Base-by-base conservation (phyloP, 2,888 invertebrate genomes). In the Dusona sp. region DNA sequence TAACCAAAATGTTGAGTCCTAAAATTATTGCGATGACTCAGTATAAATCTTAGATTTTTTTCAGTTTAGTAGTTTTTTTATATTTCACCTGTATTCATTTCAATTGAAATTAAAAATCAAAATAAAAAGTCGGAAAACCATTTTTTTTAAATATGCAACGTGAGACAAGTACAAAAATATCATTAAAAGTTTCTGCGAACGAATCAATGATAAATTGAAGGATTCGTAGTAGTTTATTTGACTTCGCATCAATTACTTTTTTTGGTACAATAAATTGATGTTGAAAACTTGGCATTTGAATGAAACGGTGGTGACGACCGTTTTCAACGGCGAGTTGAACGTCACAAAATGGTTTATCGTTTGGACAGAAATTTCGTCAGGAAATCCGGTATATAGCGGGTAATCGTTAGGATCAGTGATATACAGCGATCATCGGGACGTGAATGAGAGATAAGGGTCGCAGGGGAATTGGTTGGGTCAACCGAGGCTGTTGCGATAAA, bases 401-500 rank as follows among this genome's bases (percentile, higher is more conserved):
- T 29, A 64, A 64, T 72, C 80, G 38, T 72, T 79, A 61, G 25
- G 61, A 45, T 77, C 77, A 54, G 68, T 68, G 68, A 68, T 68
- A 11, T 51, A 54, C 36, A 48, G 38, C 64, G 80, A 65, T 80
- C 68, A 74, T 75, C 79, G 85, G 75, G 79, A 75, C 54, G 54
- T n/a, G 77, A 73, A 72, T 72, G 64, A 36, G 54, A 51, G 68
- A 83, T 79, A 78, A 70, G 51, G 51, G 80, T 64, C 67, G 19
- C 29, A 68, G 33, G 83, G 72, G 57, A 82, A 79, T 77, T 74
- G 57, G 74, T 78, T 65, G 81, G 73, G 61, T 73, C 81, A 83
- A 75, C 51, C 68, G 82, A 86, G 79, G 79, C 65, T 79, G 75
- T 68, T 51, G 70, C 67, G 79, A 74, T 79, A 73, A 83, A 83